Base-by-base conservation (phyloP, 1,140 invertebrate genomes). In the Gryllus bimaculatus region DNA sequence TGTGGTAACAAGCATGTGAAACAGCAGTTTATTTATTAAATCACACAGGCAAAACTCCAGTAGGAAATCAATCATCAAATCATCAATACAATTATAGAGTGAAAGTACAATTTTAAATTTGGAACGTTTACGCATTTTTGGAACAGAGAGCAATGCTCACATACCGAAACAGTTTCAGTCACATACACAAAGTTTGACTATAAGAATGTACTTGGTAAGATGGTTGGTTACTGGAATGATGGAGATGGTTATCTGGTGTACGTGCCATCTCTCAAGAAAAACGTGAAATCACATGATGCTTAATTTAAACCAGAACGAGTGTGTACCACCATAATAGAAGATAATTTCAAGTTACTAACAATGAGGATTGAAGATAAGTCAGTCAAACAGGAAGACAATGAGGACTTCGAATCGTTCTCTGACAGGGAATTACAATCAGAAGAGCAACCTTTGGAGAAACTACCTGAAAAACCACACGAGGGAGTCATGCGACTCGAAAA, bases 21-120 rank as follows among this genome's bases (percentile, higher is more conserved):
- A 86, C 83, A 74, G 86, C 85, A 12, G 83, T 82, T 8, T 88
- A 88, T 82, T 49, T 87, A 20, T 81, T 82, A 78, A 88, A 88
- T 82, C 2, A 5, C 75, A 3, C 75, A 3, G 7, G 3, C 3
- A 26, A 76, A 76, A 47, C 75, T 18, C 21, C 75, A 7, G 75
- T 76, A 3, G 15, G 3, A 18, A 26, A 26, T n/a, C 13, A 76
- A 76, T 76, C 75, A 13, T 7, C 7, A 76, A 76, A 76, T 76
- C 75, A 13, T 7, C 7, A 76, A 15, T 76, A 6, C 13, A 73
- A 73, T 73, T 73, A 6, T 73, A 6, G 66, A n/a, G n/a, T n/a
- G 66, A 6, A 1, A 15, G 66, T 73, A n/a, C n/a, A n/a, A 73
- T 73, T 13, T 15, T 15, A n/a, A 73, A 73, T n/a, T 73, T 73